phyloP scores from a whole-genome alignment of 2,797 vertebrate species.

The Sciurus vulgaris region DNA sequence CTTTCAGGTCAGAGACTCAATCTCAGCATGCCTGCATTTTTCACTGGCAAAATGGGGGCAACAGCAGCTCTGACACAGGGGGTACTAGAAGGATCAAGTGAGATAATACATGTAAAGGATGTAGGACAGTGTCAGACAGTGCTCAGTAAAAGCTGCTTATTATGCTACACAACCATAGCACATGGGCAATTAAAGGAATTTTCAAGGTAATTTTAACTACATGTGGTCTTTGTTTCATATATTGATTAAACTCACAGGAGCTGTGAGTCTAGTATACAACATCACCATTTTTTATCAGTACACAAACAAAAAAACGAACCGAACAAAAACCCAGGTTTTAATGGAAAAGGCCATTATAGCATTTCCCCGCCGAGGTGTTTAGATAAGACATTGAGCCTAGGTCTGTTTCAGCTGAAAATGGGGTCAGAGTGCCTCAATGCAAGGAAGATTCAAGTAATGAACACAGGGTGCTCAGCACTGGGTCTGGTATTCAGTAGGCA shows the following conservation, averaged over 20 bases:
- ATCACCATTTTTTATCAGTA: neutral
- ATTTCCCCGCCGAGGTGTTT: neutral
- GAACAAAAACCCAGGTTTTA: neutral
- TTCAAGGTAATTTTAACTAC: neutral
- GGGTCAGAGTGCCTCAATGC: neutral
- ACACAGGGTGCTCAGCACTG: fast-evolving
- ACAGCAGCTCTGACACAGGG: neutral
- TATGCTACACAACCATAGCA: neutral
- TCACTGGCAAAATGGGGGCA: neutral
- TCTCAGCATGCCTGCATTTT: neutral
- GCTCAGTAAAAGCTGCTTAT: neutral
- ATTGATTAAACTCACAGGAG: neutral
- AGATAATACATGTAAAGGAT: neutral
- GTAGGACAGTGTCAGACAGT: neutral
- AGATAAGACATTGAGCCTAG: neutral
- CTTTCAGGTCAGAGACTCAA: neutral
- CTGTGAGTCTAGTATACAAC: neutral
- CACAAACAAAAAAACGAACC: neutral
- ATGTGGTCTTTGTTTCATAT: neutral
- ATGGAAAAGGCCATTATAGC: neutral
- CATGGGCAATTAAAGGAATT: neutral
- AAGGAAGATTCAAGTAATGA: neutral
- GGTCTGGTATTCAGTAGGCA: neutral
- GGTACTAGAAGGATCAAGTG: neutral
- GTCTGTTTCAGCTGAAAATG: neutral